phyloP scores from a whole-genome alignment of 1,140 invertebrate species.

The Littorina saxatilis region DNA sequence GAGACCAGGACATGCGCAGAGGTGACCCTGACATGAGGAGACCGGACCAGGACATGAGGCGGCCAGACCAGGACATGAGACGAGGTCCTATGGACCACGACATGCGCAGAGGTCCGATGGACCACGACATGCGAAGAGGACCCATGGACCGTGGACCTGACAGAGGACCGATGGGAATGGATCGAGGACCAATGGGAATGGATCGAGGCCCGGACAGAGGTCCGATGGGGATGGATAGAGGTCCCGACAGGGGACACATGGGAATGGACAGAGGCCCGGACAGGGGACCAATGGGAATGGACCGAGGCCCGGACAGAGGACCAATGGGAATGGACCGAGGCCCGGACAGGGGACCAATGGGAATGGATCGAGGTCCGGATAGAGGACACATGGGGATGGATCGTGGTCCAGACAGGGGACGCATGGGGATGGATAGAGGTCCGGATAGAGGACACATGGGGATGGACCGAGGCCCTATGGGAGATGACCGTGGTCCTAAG shows the following conservation, averaged over 20 bases:
- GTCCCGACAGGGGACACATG: neutral
- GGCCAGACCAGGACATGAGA: conserved; percentile 17
- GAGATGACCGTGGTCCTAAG: neutral
- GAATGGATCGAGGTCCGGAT: conserved; percentile 13
- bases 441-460: neutral
- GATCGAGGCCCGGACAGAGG: conserved; percentile 1
- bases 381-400: no score
- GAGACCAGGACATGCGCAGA: conserved; percentile 14
- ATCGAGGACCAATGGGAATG: conserved; percentile 7
- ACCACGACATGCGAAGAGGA: conserved; percentile 25
- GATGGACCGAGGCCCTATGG: conserved; percentile 4
- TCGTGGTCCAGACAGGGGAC: neutral
- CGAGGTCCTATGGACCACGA: conserved; percentile 4
- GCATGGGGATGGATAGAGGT: no score
- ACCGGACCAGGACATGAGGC: conserved; percentile 21
- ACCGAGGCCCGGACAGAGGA: no score
- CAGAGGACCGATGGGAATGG: neutral
- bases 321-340: conserved; percentile 19
- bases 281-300: no score
- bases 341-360: neutral
- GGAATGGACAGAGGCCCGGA: no score
- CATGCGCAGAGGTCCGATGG: conserved; percentile 5
- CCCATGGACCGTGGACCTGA: conserved; percentile 6
- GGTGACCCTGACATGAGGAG: neutral
- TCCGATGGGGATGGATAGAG: neutral